phyloP scores from a whole-genome alignment of 2,797 vertebrate species.

The Triplophysa yarkandensis region DNA sequence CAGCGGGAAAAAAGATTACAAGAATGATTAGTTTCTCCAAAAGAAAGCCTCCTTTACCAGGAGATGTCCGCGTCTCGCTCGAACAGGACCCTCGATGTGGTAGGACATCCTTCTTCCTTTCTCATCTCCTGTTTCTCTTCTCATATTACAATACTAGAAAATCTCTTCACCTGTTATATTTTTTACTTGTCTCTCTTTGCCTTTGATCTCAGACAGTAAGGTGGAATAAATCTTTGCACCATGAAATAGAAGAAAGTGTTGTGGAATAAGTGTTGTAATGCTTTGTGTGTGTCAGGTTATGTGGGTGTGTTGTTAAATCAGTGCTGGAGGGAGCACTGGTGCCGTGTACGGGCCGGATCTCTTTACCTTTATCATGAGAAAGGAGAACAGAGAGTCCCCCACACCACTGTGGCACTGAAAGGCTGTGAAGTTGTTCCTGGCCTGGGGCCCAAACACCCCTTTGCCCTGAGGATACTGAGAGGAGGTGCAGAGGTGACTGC shows the following conservation, averaged over 20 bases:
- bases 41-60: slow-evolving; percentile 82
- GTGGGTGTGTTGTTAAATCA: slow-evolving; percentile 87
- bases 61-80: slow-evolving; percentile 75
- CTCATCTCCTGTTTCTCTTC: slow-evolving; percentile 8
- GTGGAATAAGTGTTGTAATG: slow-evolving; percentile 25
- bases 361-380: slow-evolving; percentile 89
- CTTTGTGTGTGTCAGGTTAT: slow-evolving; percentile 74
- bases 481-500: slow-evolving; percentile 80
- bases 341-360: slow-evolving; percentile 81
- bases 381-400: slow-evolving; percentile 77
- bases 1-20: slow-evolving; percentile 93
- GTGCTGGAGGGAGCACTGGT: slow-evolving; percentile 95
- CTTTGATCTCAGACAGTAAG: slow-evolving; percentile 21
- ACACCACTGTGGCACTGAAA: slow-evolving; percentile 79
- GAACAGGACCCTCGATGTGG: slow-evolving; percentile 89
- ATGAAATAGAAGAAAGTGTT: slow-evolving; percentile 6
- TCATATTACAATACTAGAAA: slow-evolving; percentile 21
- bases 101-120: slow-evolving; percentile 59
- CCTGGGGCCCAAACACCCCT: slow-evolving; percentile 90
- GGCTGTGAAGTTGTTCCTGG: slow-evolving; percentile 88
- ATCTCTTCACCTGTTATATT: slow-evolving; percentile 36
- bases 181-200: background rate
- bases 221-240: slow-evolving; percentile 32
- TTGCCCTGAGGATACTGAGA: slow-evolving; percentile 90
- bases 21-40: slow-evolving; percentile 98